Conservation (phyloP, 2,113 vertebrate genomes). For the Chaenocephalus aceratus region DNA sequence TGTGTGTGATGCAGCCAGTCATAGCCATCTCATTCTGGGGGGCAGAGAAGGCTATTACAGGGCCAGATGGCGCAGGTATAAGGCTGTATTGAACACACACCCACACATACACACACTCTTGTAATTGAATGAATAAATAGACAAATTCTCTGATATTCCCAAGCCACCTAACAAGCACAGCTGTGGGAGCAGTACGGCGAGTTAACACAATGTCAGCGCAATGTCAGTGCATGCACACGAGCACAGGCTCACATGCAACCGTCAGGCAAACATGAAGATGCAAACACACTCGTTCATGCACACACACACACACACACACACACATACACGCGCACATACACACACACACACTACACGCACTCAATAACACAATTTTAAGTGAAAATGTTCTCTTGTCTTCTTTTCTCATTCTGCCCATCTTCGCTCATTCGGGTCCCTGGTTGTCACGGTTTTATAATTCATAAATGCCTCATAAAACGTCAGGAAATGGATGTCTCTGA, state of each 20-base stretch:
- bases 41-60: conserved; percentile 71
- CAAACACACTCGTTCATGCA: conserved; percentile 7
- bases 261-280: conserved; percentile 20
- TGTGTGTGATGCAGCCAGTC: conserved; percentile 50
- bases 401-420: conserved; percentile 34
- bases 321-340: background rate
- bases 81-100: conserved; percentile 55
- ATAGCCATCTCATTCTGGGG: conserved; percentile 70
- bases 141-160: conserved; percentile 66
- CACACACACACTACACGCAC: conserved; percentile 6
- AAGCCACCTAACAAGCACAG: conserved; percentile 59
- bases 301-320: background rate
- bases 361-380: conserved; percentile 17
- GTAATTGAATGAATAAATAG: conserved; percentile 73
- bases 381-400: conserved; percentile 25
- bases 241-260: conserved; percentile 11
- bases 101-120: conserved; percentile 28
- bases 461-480: conserved; percentile 58
- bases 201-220: conserved; percentile 71
- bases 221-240: conserved; percentile 50
- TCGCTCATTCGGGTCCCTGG: conserved; percentile 35
- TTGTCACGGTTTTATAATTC: conserved; percentile 62
- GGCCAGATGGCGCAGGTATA: conserved; percentile 75
- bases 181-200: conserved; percentile 54
- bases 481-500: conserved; percentile 61